Base-by-base conservation (phyloP, 1,140 invertebrate genomes). In the Lucilia sericata region DNA sequence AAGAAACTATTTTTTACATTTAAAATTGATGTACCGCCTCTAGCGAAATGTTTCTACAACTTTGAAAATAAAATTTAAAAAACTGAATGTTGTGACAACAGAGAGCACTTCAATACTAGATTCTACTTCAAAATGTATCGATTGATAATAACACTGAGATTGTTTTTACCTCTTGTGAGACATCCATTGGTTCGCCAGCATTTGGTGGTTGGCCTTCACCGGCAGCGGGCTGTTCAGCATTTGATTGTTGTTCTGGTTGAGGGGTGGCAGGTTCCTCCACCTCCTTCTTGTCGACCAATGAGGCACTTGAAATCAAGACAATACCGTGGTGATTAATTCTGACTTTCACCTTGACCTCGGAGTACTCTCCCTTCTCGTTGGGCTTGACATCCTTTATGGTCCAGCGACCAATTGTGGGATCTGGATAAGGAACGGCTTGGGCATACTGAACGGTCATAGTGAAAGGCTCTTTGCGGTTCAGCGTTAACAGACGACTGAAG, bases 261-360 rank as follows among this genome's bases (percentile, higher is more conserved):
- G 49, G 47, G 9, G 81, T 21, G 47, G 30, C 49, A 5, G 80
- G 14, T 25, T 95, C 93, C 13, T 93, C 90, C 2, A 92, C 90
- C 87, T 96, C 95, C 86, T 94, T 94, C 92, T 96, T 97, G 90
- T 99, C 98, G 34, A 96, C 93, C 84, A 99, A 91, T 0, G 95
- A 95, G 2, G 98, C 98, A 84, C 95, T 96, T 4, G 94, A 94
- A 5, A 99, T 94, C 7, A 94, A 94, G 87, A 99, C 95, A 76
- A 99, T 95, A 17, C 99, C 99, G 91, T 99, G 96, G 17, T 96
- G 92, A 92, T 99, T 99, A 21, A 99, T 93, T 85, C 98, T 93
- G 8, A 98, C 96, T 92, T 99, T 99, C 0, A 99, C 95, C 91
- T 99, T 99, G 0, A 99, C 95, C 92, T 99, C 99, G 76, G 97